Conservation (phyloP, 2,888 invertebrate genomes). For the Chloromyia formosa region DNA sequence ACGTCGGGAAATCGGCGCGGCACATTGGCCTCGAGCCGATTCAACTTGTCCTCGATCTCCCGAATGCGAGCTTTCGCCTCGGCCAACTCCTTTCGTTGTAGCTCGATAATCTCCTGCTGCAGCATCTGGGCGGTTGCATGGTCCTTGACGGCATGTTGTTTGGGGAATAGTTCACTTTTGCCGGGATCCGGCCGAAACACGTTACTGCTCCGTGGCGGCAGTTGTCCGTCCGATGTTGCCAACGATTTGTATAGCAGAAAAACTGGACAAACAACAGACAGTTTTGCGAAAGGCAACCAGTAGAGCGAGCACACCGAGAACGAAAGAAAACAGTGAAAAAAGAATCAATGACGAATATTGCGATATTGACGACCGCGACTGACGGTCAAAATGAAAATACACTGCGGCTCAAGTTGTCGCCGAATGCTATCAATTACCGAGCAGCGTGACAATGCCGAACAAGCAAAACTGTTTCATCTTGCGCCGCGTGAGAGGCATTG, state of each 20-base stretch:
- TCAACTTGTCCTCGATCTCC: conserved; percentile 77
- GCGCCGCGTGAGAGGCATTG: conserved; percentile 55
- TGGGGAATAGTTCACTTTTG: conserved; percentile 45
- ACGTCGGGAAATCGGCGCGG: conserved; percentile 91
- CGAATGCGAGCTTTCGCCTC: conserved; percentile 73
- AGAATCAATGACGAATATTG: not conserved
- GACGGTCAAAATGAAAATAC: not conserved
- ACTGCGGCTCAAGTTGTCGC: not conserved
- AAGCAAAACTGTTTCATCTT: conserved; percentile 56
- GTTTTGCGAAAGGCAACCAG: not conserved
- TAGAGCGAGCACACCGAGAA: not conserved
- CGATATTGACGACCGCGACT: not conserved
- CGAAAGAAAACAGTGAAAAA: conserved; percentile 30
- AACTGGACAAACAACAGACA: conserved; percentile 41
- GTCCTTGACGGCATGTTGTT: not conserved
- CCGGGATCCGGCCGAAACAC: conserved; percentile 5
- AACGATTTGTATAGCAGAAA: conserved; percentile 51
- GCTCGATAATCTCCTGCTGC: conserved; percentile 25
- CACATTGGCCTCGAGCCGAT: conserved; percentile 75
- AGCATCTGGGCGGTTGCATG: too few species aligned
- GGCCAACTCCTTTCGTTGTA: conserved; percentile 64
- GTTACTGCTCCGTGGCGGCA: conserved; percentile 39
- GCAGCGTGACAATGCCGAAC: conserved; percentile 50
- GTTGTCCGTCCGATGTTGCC: conserved; percentile 48
- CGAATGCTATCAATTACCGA: conserved; percentile 45